Evolutionary conservation across 2,113 vertebrate genomes (phyloP).

Genomic region (Paratilapia polleni): DNA sequence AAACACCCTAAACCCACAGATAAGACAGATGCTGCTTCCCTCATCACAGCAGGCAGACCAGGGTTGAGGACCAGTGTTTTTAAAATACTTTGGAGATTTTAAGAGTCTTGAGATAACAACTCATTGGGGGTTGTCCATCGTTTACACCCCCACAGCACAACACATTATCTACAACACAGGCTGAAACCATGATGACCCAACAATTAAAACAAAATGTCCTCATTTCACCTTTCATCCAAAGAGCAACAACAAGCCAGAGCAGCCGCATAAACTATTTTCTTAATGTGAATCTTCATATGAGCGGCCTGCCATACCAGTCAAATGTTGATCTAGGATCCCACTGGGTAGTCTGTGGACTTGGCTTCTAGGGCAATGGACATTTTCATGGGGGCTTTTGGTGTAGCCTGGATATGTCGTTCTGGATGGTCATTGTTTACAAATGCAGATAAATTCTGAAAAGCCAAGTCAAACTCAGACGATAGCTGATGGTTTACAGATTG

Average conservation of each 20-base stretch:
- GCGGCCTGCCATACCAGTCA: background rate
- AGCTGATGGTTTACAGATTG: background rate
- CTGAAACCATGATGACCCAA: too few relatives aligned
- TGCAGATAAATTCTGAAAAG: background rate
- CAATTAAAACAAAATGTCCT: background rate
- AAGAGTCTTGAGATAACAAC: background rate
- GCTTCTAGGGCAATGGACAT: background rate
- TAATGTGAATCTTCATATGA: background rate
- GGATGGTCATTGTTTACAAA: background rate
- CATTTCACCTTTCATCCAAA: constrained; percentile 6
- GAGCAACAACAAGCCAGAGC: background rate
- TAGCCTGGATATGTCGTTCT: background rate
- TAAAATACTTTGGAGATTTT: background rate
- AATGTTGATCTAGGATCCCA: background rate
- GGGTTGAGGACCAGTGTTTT: background rate
- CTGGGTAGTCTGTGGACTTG: background rate
- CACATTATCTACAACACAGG: background rate
- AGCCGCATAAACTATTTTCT: background rate
- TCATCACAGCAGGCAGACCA: background rate
- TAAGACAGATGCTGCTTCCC: constrained; percentile 18
- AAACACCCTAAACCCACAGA: constrained; percentile 36
- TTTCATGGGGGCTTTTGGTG: background rate
- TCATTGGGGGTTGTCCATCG: background rate
- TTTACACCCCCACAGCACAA: background rate
- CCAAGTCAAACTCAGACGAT: background rate